Percentiles rank a stretch among this genome's conserved stretches.
These are phyloP conservation scores for Trachemys scripta DNA, from an alignment of 2,113 vertebrate genomes.

Conservation along the genomic window DNA sequence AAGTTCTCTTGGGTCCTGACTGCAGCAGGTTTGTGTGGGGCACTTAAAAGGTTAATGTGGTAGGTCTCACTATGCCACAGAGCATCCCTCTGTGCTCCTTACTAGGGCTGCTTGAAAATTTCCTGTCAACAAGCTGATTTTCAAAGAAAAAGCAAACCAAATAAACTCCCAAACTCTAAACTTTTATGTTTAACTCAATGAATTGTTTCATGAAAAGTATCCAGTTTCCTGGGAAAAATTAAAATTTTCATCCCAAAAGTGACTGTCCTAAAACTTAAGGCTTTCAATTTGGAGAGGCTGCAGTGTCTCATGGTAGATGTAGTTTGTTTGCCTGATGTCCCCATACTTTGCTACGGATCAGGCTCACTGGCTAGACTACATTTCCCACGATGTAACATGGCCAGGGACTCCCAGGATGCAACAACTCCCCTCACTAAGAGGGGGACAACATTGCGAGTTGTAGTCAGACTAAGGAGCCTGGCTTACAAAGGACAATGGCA, in stretches of 20 bases:
- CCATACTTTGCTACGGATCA: not conserved
- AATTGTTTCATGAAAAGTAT: not conserved
- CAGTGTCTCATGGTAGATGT: not conserved
- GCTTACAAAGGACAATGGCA: not conserved
- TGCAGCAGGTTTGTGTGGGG: not conserved
- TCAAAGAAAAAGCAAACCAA: not conserved
- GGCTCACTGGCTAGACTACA: not conserved
- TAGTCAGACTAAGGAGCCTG: not conserved
- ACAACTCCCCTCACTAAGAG: not conserved
- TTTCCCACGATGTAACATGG: not conserved
- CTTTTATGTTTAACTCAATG: not conserved
- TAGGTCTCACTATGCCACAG: not conserved
- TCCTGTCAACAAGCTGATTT: not conserved
- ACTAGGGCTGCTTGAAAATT: not conserved
- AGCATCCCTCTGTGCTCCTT: not conserved
- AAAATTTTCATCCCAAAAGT: not conserved
- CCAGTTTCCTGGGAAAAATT: not conserved
- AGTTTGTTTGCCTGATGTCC: not conserved
- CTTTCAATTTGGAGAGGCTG: not conserved
- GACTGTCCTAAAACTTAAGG: not conserved
- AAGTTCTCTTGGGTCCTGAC: not conserved
- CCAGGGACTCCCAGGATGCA: not conserved
- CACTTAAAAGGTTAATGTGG: not conserved
- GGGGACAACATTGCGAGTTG: not conserved
- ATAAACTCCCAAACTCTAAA: not conserved